Evolutionary conservation across 2,888 invertebrate genomes (phyloP).

Genomic region (Drosophila aldrichi): DNA sequence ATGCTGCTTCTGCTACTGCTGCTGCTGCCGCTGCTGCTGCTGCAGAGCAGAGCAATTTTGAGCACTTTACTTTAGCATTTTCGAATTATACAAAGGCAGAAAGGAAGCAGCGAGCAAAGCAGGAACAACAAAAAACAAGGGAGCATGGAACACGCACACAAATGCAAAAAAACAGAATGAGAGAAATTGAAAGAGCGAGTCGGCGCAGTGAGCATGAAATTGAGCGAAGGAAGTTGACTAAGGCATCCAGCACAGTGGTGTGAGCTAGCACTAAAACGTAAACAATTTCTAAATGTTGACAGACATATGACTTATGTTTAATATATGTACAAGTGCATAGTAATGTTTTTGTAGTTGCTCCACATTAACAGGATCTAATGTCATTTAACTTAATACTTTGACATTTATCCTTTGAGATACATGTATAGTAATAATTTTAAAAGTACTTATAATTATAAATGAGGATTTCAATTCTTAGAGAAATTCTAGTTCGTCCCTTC

Average conservation of each 20-base stretch:
- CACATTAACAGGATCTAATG: not conserved
- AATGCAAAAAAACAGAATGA: slow-evolving; percentile 2
- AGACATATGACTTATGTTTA: too few species aligned
- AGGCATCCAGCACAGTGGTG: slow-evolving; percentile 50
- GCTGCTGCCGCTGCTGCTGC: slow-evolving; percentile 17
- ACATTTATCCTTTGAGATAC: not conserved
- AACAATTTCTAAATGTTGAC: slow-evolving; percentile 1
- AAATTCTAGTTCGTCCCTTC: too few species aligned
- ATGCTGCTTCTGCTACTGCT: slow-evolving; percentile 28
- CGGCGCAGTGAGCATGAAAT: slow-evolving; percentile 52
- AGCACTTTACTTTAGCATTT: slow-evolving; percentile 81
- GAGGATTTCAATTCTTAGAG: too few species aligned
- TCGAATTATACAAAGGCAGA: slow-evolving; percentile 50
- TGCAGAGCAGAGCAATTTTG: slow-evolving; percentile 70
- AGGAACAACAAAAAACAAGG: slow-evolving; percentile 67
- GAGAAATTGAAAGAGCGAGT: slow-evolving; percentile 27
- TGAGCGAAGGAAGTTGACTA: slow-evolving; percentile 55
- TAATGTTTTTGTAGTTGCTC: too few species aligned
- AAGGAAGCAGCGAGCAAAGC: slow-evolving; percentile 68
- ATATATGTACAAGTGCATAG: not conserved
- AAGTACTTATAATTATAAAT: too few species aligned
- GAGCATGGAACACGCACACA: slow-evolving; percentile 41
- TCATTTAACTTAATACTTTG: not conserved
- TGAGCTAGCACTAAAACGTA: slow-evolving; percentile 6
- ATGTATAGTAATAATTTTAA: too few species aligned